These are phyloP conservation scores for Holothuria scabra DNA, from an alignment of 53 echinoderm and acorn worm genomes.

Conservation along the genomic window DNA sequence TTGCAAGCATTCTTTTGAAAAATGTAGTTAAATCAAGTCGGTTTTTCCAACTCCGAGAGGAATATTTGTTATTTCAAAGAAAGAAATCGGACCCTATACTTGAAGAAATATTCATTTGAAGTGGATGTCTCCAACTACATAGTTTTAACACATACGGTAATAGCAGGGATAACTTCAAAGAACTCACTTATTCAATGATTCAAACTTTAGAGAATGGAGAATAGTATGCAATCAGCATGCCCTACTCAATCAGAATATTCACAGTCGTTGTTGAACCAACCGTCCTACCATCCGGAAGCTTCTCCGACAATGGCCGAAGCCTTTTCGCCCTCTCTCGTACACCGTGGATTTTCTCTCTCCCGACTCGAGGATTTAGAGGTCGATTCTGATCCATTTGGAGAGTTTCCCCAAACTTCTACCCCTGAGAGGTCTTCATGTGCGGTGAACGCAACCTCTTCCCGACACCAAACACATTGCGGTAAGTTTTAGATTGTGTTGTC, in stretches of 20 bases:
- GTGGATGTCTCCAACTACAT: no score
- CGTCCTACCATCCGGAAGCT: constrained; percentile 4
- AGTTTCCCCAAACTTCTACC: constrained; percentile 15
- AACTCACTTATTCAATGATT: no score
- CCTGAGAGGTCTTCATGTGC: constrained; percentile 23
- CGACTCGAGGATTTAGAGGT: background rate
- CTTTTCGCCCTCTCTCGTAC: background rate
- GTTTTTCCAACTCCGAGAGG: no score
- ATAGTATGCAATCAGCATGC: constrained; percentile 25
- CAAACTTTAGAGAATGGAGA: background rate
- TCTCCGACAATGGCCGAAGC: constrained; percentile 31
- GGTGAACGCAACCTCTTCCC: background rate
- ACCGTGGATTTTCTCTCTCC: constrained; percentile 2
- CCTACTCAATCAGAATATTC: constrained; percentile 10
- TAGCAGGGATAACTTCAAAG: no score
- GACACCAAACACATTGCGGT: background rate
- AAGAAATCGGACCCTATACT: no score
- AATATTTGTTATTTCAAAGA: no score
- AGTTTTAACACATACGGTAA: no score
- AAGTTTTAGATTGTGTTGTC: no score
- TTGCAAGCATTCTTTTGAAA: no score
- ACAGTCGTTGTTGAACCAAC: constrained; percentile 18
- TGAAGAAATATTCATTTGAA: no score
- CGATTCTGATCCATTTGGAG: background rate
- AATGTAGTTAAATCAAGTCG: no score